phyloP scores from a whole-genome alignment of 2,113 vertebrate genomes.

The Bombycilla garrulus region DNA sequence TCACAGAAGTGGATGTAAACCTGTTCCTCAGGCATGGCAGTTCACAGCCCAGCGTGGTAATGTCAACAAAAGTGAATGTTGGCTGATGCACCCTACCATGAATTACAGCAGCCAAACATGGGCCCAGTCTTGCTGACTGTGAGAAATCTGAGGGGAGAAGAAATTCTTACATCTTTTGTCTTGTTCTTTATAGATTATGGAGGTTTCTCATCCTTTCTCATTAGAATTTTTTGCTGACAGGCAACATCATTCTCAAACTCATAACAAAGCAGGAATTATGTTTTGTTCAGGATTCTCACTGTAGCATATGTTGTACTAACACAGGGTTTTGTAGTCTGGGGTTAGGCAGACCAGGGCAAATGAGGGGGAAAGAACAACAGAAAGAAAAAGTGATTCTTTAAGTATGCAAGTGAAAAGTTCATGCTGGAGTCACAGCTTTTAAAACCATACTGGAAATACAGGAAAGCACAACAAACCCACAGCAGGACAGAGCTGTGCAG shows the following conservation, averaged over 20 bases:
- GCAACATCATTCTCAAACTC: not conserved
- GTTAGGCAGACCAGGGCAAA: not conserved
- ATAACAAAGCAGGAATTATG: not conserved
- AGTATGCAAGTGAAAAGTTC: not conserved
- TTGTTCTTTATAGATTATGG: not conserved
- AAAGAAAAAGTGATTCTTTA: not conserved
- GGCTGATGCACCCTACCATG: accelerated
- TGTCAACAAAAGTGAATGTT: not conserved
- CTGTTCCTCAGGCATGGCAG: not conserved
- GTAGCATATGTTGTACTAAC: accelerated
- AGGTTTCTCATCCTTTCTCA: not conserved
- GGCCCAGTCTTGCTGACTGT: not conserved
- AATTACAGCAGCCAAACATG: not conserved
- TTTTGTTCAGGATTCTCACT: not conserved
- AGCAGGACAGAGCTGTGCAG: not conserved
- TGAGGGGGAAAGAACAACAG: not conserved
- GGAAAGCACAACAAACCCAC: not conserved
- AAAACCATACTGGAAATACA: not conserved
- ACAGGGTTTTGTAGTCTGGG: not conserved
- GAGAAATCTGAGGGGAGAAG: not conserved
- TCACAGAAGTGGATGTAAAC: not conserved
- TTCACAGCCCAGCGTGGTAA: not conserved
- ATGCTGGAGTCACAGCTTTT: not conserved
- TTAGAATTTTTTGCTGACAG: not conserved
- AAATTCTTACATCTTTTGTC: not conserved